Percentiles rank a stretch among this genome's conserved stretches.
phyloP scores from a whole-genome alignment of 1,140 invertebrate genomes.

The Drosophila oshimai region DNA sequence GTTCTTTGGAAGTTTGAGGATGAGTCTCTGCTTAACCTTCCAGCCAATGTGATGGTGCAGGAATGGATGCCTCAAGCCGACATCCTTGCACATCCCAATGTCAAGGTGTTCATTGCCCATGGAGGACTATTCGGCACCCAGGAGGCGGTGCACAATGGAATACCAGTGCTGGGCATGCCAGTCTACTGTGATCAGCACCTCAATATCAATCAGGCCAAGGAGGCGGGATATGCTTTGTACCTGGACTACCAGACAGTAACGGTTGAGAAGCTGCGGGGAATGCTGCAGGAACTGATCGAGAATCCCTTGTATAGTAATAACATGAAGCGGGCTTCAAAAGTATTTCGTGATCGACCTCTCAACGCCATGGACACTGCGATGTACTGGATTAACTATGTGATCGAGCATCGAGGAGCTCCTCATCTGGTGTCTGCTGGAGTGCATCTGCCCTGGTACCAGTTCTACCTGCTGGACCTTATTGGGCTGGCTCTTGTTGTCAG shows the following conservation, averaged over 20 bases:
- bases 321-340: slow-evolving; percentile 78
- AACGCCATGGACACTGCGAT: slow-evolving; percentile 84
- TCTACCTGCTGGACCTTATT: slow-evolving; percentile 85
- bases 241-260: slow-evolving; percentile 67
- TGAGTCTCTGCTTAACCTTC: slow-evolving; percentile 82
- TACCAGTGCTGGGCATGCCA: slow-evolving; percentile 86
- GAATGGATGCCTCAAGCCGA: slow-evolving; percentile 87
- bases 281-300: slow-evolving; percentile 82
- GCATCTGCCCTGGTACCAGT: slow-evolving; percentile 85
- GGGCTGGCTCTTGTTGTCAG: slow-evolving; percentile 12
- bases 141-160: slow-evolving; percentile 85
- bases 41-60: slow-evolving; percentile 85
- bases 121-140: slow-evolving; percentile 85
- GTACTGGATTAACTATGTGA: slow-evolving; percentile 86
- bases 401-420: slow-evolving; percentile 84
- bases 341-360: slow-evolving; percentile 84
- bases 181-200: slow-evolving; percentile 85
- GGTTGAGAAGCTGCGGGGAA: slow-evolving; percentile 68
- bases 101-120: slow-evolving; percentile 86
- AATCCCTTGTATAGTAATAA: slow-evolving; percentile 82
- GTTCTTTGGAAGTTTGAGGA: slow-evolving; percentile 87
- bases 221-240: slow-evolving; percentile 44
- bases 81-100: slow-evolving; percentile 85
- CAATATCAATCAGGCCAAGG: slow-evolving; percentile 51
- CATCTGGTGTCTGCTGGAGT: slow-evolving; percentile 84